Conservation (phyloP, 2,113 vertebrate species). For the Dendrocopos noguchii region DNA sequence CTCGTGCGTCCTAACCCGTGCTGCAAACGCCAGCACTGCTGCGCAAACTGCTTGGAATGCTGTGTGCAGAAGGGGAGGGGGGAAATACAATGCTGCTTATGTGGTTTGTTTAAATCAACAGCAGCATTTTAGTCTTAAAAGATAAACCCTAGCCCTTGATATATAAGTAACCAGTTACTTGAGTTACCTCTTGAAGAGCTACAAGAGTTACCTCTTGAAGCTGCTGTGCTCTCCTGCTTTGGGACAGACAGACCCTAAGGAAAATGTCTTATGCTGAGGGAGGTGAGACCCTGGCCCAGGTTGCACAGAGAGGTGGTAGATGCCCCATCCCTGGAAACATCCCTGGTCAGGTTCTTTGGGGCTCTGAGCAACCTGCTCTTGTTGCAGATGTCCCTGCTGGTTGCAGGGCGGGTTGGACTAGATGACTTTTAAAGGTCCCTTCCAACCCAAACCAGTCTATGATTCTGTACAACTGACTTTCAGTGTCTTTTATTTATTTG, state of each 20-base stretch:
- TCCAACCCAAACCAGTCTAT: background rate
- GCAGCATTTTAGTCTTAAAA: conserved; percentile 31
- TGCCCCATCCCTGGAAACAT: background rate
- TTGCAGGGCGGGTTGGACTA: background rate
- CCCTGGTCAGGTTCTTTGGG: background rate
- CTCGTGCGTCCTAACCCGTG: conserved; percentile 59
- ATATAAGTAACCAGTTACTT: too few relatives aligned
- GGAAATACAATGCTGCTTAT: background rate
- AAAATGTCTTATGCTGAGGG: background rate
- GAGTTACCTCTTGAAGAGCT: conserved; percentile 2
- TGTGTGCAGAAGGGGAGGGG: background rate
- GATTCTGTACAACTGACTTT: background rate
- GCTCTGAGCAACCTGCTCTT: background rate
- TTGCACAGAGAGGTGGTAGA: background rate
- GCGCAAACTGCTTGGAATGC: conserved; percentile 57
- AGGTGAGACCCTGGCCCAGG: background rate
- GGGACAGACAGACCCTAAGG: conserved; percentile 6
- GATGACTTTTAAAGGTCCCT: background rate
- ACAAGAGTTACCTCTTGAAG: conserved; percentile 3
- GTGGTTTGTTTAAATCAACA: background rate
- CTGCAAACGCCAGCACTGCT: conserved; percentile 9
- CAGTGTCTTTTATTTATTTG: conserved; percentile 26
- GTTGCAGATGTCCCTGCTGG: background rate
- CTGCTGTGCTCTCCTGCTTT: conserved; percentile 13
- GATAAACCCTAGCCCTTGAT: background rate